These are phyloP conservation scores for Adelges cooleyi DNA, from an alignment of 1,140 invertebrate species.

Conservation along the genomic window DNA sequence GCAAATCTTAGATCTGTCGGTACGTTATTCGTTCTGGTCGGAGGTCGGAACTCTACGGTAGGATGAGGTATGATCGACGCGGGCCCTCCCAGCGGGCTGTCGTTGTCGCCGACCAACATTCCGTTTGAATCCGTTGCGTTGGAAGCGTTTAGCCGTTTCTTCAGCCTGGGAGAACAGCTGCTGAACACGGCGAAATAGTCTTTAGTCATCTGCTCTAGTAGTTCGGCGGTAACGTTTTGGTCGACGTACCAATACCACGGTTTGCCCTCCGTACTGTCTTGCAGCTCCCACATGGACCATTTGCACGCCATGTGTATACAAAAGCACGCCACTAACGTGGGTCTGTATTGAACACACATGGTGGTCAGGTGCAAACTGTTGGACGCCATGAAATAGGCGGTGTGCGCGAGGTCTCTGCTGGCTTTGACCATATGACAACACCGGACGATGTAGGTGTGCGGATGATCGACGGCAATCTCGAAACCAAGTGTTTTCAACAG, in stretches of 20 bases:
- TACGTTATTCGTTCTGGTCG: slow-evolving; percentile 14
- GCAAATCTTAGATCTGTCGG: slow-evolving; percentile 13
- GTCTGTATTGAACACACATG: slow-evolving; percentile 91
- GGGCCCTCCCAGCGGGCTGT: not conserved
- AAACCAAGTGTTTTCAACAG: slow-evolving; percentile 92
- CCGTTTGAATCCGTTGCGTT: slow-evolving; percentile 18
- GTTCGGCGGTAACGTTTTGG: slow-evolving; percentile 66
- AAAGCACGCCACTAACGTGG: slow-evolving; percentile 91
- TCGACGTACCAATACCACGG: slow-evolving; percentile 96
- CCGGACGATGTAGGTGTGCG: slow-evolving; percentile 89
- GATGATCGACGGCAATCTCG: slow-evolving; percentile 92
- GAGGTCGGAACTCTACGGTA: slow-evolving; percentile 15
- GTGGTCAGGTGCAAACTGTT: slow-evolving; percentile 94
- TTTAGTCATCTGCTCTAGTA: slow-evolving; percentile 65
- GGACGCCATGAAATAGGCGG: slow-evolving; percentile 95
- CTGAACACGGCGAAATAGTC: slow-evolving; percentile 83
- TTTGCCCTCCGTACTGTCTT: slow-evolving; percentile 78
- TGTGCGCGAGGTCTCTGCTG: slow-evolving; percentile 89
- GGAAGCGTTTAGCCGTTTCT: slow-evolving; percentile 41
- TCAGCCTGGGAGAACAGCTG: slow-evolving; percentile 78
- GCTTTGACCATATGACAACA: slow-evolving; percentile 90
- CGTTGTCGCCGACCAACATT: slow-evolving; percentile 7
- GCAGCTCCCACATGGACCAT: slow-evolving; percentile 93
- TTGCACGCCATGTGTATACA: slow-evolving; percentile 94
- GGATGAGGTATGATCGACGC: not conserved